These are phyloP conservation scores for Idaea straminata DNA, from an alignment of 2,888 invertebrate genomes.

Conservation along the genomic window DNA sequence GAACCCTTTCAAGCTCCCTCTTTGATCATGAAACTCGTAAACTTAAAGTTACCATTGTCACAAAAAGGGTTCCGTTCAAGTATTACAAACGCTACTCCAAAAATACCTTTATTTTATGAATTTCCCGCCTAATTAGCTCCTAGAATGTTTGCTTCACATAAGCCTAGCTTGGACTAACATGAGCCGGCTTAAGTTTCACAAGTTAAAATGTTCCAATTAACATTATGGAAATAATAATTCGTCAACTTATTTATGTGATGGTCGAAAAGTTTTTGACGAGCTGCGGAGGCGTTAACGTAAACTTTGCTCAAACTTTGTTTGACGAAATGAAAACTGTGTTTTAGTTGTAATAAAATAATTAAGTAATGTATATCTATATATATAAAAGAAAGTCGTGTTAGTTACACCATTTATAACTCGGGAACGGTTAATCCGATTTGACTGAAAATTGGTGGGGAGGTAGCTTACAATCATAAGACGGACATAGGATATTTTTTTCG, in stretches of 20 bases:
- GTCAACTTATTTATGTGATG: neutral
- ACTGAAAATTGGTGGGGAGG: no score
- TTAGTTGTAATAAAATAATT: neutral
- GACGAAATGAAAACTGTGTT: neutral
- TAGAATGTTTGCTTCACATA: conserved; percentile 1
- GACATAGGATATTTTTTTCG: no score
- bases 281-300: neutral
- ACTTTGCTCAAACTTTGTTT: neutral
- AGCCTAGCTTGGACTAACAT: neutral
- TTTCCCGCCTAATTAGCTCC: neutral
- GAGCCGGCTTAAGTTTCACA: neutral
- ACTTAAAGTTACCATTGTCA: neutral
- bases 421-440: no score
- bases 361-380: no score
- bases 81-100: neutral
- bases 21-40: neutral
- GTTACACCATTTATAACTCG: no score
- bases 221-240: neutral
- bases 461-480: no score
- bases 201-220: neutral
- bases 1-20: neutral
- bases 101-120: neutral
- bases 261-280: conserved; percentile 1
- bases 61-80: neutral
- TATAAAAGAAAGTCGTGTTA: no score